phyloP scores from a whole-genome alignment of 2,113 vertebrate species.

The Camelus dromedarius region DNA sequence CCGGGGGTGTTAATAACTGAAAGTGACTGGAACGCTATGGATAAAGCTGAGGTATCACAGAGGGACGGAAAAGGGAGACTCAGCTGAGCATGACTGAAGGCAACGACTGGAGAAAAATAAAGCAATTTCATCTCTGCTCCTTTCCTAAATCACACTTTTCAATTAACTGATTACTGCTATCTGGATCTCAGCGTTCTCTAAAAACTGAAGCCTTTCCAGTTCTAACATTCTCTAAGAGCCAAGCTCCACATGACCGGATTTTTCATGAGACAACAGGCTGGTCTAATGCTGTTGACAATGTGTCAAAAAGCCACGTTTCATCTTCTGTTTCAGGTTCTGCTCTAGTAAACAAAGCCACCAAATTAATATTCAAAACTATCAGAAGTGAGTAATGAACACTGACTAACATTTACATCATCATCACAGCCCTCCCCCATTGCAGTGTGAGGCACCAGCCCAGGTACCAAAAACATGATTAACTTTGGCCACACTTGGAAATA shows the following conservation, averaged over 20 bases:
- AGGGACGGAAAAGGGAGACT: not conserved
- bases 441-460: not conserved
- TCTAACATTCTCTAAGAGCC: not conserved
- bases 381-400: conserved; percentile 21
- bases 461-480: conserved; percentile 24
- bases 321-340: not conserved
- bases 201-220: not conserved
- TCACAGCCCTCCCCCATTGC: not conserved
- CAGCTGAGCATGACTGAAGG: not conserved
- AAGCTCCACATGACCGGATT: not conserved
- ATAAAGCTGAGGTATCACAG: not conserved
- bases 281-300: not conserved
- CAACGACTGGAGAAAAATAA: not conserved
- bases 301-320: not conserved
- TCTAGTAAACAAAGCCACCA: not conserved
- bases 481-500: conserved; percentile 1
- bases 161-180: not conserved
- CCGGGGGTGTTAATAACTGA: not conserved
- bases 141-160: conserved; percentile 30
- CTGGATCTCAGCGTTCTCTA: not conserved
- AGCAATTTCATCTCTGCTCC: not conserved
- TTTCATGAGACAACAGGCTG: not conserved
- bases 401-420: not conserved
- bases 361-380: not conserved
- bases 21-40: not conserved